Percentiles rank a stretch among this genome's conserved stretches.
phyloP scores from a whole-genome alignment of 2,113 vertebrate genomes.

The Cebus imitator region DNA sequence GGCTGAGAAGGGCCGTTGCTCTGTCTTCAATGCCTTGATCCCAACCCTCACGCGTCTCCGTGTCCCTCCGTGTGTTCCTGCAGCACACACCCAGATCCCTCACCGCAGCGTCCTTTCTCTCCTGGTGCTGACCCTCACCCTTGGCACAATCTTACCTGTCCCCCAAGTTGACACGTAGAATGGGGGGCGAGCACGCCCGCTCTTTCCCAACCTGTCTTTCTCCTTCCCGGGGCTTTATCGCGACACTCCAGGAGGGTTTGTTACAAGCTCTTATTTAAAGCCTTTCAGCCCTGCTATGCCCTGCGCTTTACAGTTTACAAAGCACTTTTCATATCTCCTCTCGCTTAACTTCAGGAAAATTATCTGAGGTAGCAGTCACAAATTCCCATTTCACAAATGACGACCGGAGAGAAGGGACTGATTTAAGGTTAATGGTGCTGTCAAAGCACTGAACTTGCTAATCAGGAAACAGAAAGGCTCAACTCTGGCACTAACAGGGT shows the following conservation, averaged over 20 bases:
- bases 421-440: background rate
- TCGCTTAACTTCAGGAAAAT: background rate
- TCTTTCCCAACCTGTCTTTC: background rate
- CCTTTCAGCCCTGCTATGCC: background rate
- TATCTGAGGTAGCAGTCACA: background rate
- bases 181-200: background rate
- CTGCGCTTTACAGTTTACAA: background rate
- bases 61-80: accelerated
- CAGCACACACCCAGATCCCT: background rate
- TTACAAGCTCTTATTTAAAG: background rate
- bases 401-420: background rate
- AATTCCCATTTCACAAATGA: background rate
- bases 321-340: background rate
- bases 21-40: background rate
- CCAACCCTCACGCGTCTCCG: background rate
- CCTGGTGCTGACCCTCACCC: background rate
- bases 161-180: background rate
- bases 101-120: background rate
- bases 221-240: background rate
- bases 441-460: background rate
- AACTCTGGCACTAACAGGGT: background rate
- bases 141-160: background rate
- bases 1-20: background rate
- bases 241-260: background rate
- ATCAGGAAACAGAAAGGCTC: background rate